Conservation (phyloP, 2,797 vertebrate species). For the Carduelis carduelis region DNA sequence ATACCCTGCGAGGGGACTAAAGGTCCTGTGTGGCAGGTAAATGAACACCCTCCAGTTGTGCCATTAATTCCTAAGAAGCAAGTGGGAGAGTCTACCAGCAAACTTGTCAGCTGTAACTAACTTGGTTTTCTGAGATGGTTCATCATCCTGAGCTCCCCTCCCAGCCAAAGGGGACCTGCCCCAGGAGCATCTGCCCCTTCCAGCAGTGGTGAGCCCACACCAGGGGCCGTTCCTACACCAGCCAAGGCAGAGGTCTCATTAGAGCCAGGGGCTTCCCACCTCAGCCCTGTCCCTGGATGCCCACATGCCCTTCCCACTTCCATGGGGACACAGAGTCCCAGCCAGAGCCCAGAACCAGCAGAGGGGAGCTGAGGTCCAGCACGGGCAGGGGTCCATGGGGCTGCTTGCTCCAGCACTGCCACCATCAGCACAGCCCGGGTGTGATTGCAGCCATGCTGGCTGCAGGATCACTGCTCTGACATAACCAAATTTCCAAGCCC, state of each 20-base stretch:
- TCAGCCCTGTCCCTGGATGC: background rate
- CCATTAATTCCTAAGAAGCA: slow-evolving; percentile 22
- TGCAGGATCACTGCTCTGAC: background rate
- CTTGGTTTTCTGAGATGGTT: background rate
- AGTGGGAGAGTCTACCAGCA: background rate
- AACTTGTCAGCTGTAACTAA: slow-evolving; percentile 44
- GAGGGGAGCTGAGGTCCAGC: background rate
- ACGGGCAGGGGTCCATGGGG: fast-evolving
- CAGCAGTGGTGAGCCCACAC: background rate
- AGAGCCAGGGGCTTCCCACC: background rate
- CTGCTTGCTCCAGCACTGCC: fast-evolving
- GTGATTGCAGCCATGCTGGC: background rate
- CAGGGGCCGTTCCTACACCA: background rate
- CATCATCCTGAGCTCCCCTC: fast-evolving
- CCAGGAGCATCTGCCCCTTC: background rate
- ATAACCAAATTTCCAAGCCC: slow-evolving; percentile 43
- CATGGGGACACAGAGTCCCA: fast-evolving
- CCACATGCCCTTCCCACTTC: background rate
- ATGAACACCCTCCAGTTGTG: slow-evolving; percentile 57
- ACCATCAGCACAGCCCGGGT: background rate
- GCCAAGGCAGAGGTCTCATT: fast-evolving
- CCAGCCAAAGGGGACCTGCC: background rate
- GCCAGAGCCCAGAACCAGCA: fast-evolving
- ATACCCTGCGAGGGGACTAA: background rate
- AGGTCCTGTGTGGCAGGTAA: slow-evolving; percentile 25